These are phyloP conservation scores for Conopomorpha cramerella DNA, from an alignment of 1,140 invertebrate species.

Conservation along the genomic window DNA sequence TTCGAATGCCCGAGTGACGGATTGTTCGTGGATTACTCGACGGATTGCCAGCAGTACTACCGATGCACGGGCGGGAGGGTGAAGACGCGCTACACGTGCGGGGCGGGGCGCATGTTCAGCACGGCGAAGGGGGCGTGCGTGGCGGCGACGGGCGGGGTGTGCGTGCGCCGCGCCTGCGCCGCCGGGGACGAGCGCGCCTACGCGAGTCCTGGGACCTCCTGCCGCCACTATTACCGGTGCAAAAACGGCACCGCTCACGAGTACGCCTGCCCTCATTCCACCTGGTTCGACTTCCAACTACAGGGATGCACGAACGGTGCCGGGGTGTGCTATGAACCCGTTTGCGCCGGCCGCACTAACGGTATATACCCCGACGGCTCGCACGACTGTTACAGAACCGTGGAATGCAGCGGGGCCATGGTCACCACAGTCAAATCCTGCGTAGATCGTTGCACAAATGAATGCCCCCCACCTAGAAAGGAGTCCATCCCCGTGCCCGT, in stretches of 20 bases:
- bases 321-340: constrained; percentile 39
- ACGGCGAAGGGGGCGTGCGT: constrained; percentile 39
- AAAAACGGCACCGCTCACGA: constrained; percentile 53
- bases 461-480: constrained; percentile 30
- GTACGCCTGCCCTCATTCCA: constrained; percentile 40
- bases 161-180: constrained; percentile 34
- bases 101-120: constrained; percentile 33
- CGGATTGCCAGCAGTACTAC: constrained; percentile 36
- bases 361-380: constrained; percentile 45
- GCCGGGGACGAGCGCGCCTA: constrained; percentile 31
- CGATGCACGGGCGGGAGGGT: constrained; percentile 23
- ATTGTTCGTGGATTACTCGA: constrained; percentile 35
- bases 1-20: constrained; percentile 32
- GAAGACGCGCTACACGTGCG: constrained; percentile 29
- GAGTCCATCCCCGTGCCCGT: constrained; percentile 31
- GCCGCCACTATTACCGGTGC: constrained; percentile 53
- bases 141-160: constrained; percentile 22
- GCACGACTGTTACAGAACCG: constrained; percentile 30
- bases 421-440: constrained; percentile 26
- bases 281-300: constrained; percentile 60
- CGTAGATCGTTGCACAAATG: constrained; percentile 15
- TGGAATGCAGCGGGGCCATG: constrained; percentile 28
- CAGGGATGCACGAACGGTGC: constrained; percentile 45
- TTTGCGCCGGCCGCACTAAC: constrained; percentile 38
- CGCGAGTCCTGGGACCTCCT: constrained; percentile 60